Base-by-base conservation (phyloP, 2,888 invertebrate species). In the Diaphora mendica region DNA sequence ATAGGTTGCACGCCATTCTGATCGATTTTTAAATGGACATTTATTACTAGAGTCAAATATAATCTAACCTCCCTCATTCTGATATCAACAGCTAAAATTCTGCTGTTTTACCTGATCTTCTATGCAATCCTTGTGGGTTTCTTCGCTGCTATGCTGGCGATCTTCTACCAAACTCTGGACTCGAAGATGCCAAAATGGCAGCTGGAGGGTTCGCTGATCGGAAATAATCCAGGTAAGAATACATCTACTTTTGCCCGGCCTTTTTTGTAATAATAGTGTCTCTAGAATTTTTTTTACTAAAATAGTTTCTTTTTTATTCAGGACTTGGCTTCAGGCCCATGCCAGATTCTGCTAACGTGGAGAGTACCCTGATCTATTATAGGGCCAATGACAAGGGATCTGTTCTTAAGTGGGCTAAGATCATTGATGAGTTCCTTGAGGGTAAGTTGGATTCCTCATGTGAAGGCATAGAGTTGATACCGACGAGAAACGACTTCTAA, bases 251-350 rank as follows among this genome's bases (percentile, higher is more conserved):
- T 23, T 64, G 33, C 9, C 23, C 1, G 5, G 7, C 9, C 3
- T 39, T 65, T 65, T 8, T 8, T 64, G 1, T 35, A 0, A 3
- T 1, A 8, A 64, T 33, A 17, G 17, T 15, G 0, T 35, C 39
- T 39, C 39, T 39, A 3, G n/a, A 35, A 35, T 13, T 23, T 23
- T 0, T 17, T 30, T 4, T 17, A 17, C 15, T 7, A 62, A 62
- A 62, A 17, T 30, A 1, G 13, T 15, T 30, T 15, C 8, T 62
- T 7, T 67, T n/a, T 33, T 81, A 23, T 90, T 26, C 93, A 98
- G 99, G 99, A 90, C 97, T 99, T 89, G 99, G 99, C 83, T 99
- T 99, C 96, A 97, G 99, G 91, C 99, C 99, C 80, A 98, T 99
- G 98, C 99, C 99, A 86, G 98, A 98, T 87, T 97, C 97, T 77